These are phyloP conservation scores for Micromys minutus DNA, from an alignment of 2,113 vertebrate species.

Conservation along the genomic window DNA sequence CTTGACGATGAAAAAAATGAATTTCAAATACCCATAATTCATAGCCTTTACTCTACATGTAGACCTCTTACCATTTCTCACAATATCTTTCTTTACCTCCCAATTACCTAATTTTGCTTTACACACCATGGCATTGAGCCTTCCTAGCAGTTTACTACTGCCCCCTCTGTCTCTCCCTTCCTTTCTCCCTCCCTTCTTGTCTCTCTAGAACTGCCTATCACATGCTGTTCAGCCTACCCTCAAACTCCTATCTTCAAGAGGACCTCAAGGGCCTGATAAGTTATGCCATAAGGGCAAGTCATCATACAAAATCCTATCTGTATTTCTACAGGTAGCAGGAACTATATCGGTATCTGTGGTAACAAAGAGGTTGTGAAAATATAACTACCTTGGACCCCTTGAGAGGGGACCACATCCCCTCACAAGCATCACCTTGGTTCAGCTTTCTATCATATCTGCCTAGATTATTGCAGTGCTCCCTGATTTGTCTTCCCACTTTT, in stretches of 20 bases:
- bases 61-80: slow-evolving; percentile 10
- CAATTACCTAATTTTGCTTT: not conserved
- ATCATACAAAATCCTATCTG: not conserved
- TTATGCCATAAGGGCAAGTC: not conserved
- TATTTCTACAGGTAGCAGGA: slow-evolving; percentile 18
- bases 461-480: not conserved
- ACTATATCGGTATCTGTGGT: not conserved
- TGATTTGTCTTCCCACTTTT: not conserved
- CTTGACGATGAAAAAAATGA: slow-evolving; percentile 13
- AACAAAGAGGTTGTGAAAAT: not conserved
- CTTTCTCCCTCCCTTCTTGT: not conserved
- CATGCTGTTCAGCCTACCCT: not conserved
- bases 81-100: not conserved
- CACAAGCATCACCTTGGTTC: not conserved
- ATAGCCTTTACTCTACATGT: slow-evolving; percentile 22
- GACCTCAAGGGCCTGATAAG: not conserved
- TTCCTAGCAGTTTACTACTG: not conserved
- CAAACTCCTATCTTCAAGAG: not conserved
- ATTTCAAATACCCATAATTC: slow-evolving; percentile 17
- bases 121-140: not conserved
- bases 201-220: not conserved
- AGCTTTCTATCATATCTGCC: not conserved
- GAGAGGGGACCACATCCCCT: too few relatives aligned
- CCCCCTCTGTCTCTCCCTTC: not conserved
- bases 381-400: not conserved